phyloP scores from a whole-genome alignment of 2,888 invertebrate genomes.

The Drosophila maculinotata region DNA sequence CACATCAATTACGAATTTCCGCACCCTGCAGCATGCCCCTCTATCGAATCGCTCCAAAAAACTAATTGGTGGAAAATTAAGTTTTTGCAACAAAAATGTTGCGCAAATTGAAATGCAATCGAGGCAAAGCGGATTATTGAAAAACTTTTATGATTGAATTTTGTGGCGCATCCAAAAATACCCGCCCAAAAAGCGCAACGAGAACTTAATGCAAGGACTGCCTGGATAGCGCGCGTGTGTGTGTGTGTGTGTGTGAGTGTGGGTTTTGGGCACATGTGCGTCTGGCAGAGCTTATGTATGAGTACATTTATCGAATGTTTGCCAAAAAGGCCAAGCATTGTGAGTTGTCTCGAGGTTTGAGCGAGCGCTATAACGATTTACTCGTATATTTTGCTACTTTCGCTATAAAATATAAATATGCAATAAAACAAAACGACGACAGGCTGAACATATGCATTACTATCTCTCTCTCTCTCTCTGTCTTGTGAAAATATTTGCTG shows the following conservation, averaged over 20 bases:
- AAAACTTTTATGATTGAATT: conserved; percentile 83
- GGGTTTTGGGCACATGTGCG: conserved; percentile 63
- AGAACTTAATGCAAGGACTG: conserved; percentile 64
- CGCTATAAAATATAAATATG: conserved; percentile 82
- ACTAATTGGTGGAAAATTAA: conserved; percentile 84
- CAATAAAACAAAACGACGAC: conserved; percentile 82
- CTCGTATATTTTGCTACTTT: conserved; percentile 79
- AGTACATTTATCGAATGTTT: conserved; percentile 61
- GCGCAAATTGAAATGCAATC: conserved; percentile 82
- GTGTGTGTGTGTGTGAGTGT: conserved; percentile 22
- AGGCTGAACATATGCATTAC: conserved; percentile 77
- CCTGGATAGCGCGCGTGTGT: neutral
- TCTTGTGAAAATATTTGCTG: conserved; percentile 69
- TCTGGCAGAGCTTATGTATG: conserved; percentile 73
- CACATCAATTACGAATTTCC: conserved; percentile 68
- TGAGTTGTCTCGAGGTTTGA: conserved; percentile 28
- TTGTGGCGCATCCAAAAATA: conserved; percentile 52
- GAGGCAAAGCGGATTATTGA: conserved; percentile 81
- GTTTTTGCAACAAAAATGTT: conserved; percentile 81
- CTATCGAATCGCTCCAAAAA: conserved; percentile 47
- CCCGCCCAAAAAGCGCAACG: conserved; percentile 62
- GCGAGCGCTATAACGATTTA: conserved; percentile 75
- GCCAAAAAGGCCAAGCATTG: conserved; percentile 62
- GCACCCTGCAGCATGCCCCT: neutral
- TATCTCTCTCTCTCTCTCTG: conserved; percentile 11